Evolutionary conservation across 2,797 vertebrate species (phyloP).

Genomic region (Labroides dimidiatus): DNA sequence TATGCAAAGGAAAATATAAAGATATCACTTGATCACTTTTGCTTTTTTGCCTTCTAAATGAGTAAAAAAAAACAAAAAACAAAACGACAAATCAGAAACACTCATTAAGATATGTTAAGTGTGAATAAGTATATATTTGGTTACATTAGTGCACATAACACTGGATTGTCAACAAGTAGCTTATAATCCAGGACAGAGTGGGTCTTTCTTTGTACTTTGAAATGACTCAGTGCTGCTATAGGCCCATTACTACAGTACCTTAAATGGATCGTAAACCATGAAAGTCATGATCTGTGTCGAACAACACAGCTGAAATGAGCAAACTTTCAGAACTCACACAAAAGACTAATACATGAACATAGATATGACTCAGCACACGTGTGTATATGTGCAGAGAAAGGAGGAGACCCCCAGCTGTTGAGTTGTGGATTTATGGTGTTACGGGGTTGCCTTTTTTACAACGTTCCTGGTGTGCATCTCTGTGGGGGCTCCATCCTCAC

Average conservation of each 20-base stretch:
- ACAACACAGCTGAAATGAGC: constrained; percentile 46
- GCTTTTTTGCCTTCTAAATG: constrained; percentile 12
- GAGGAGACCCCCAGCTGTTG: constrained; percentile 49
- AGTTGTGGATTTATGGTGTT: constrained; percentile 68
- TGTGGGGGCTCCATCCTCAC: constrained; percentile 43
- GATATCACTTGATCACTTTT: constrained; percentile 37
- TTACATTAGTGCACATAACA: constrained; percentile 54
- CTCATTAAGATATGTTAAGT: constrained; percentile 10
- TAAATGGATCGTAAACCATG: constrained; percentile 58
- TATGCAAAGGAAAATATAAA: constrained; percentile 75
- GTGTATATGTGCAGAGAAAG: constrained; percentile 16
- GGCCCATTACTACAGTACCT: constrained; percentile 61
- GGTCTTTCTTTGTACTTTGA: constrained; percentile 52
- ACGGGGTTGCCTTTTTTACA: constrained; percentile 59
- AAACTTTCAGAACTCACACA: constrained; percentile 49
- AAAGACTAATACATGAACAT: constrained; percentile 60
- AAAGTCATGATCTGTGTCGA: constrained; percentile 64
- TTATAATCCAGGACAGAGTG: constrained; percentile 45
- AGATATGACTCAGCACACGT: constrained; percentile 54
- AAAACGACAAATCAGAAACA: too few species aligned
- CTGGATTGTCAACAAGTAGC: constrained; percentile 39
- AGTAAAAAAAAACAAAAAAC: constrained; percentile 19
- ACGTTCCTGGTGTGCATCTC: constrained; percentile 46
- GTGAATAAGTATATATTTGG: constrained; percentile 57
- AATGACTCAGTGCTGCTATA: constrained; percentile 62